phyloP scores from a whole-genome alignment of 1,140 invertebrate genomes.

The Drosophila rhopaloa region DNA sequence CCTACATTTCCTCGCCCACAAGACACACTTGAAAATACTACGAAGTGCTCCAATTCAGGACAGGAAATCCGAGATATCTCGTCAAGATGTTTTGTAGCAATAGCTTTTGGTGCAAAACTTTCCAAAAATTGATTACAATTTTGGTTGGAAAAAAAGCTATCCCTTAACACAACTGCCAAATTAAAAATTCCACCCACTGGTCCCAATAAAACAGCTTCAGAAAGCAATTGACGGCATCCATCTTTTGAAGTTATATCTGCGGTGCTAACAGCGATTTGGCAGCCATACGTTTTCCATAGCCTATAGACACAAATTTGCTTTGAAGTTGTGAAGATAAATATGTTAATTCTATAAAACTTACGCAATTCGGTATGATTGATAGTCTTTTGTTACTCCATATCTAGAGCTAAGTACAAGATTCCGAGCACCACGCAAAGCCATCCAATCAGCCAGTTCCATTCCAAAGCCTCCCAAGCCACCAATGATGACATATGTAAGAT shows the following conservation, averaged over 20 bases:
- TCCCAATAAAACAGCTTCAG: slow-evolving; percentile 87
- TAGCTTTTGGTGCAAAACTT: slow-evolving; percentile 87
- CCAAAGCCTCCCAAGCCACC: slow-evolving; percentile 96
- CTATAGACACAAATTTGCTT: slow-evolving; percentile 69
- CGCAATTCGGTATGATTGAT: slow-evolving; percentile 89
- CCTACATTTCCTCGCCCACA: slow-evolving; percentile 95
- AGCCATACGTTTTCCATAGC: slow-evolving; percentile 88
- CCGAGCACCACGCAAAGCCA: slow-evolving; percentile 91
- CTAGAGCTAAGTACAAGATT: slow-evolving; percentile 93
- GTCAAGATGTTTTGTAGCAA: slow-evolving; percentile 87
- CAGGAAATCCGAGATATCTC: slow-evolving; percentile 86
- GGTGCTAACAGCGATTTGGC: slow-evolving; percentile 87
- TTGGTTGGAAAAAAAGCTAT: slow-evolving; percentile 88
- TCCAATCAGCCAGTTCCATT: slow-evolving; percentile 95
- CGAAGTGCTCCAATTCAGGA: slow-evolving; percentile 87
- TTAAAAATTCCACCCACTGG: slow-evolving; percentile 93
- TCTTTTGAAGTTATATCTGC: slow-evolving; percentile 87
- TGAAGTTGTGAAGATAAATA: neutral
- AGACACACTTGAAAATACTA: slow-evolving; percentile 94
- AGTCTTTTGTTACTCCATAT: slow-evolving; percentile 91
- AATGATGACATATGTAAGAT: slow-evolving; percentile 86
- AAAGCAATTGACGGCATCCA: slow-evolving; percentile 88
- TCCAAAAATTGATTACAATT: slow-evolving; percentile 86
- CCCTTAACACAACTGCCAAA: slow-evolving; percentile 89
- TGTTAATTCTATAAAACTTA: slow-evolving; percentile 57